Evolutionary conservation across 1,140 invertebrate genomes (phyloP).

Genomic region (Homalodisca vitripennis): DNA sequence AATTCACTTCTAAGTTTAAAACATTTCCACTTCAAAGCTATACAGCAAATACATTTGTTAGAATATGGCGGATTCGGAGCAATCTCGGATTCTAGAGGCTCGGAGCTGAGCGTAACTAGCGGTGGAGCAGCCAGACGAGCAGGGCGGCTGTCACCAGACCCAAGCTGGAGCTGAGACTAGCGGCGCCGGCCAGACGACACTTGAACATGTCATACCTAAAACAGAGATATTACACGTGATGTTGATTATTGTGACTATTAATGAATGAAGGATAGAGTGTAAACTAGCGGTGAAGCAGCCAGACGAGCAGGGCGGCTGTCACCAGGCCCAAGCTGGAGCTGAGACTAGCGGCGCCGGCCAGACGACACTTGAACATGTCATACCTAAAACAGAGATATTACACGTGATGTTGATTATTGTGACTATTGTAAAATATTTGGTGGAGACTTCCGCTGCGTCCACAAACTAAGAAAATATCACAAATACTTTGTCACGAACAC

Average conservation of each 20-base stretch:
- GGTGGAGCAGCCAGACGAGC: background rate
- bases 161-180: constrained; percentile 39
- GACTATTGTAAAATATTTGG: too few relatives aligned
- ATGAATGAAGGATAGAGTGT: too few relatives aligned
- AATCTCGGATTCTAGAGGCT: too few relatives aligned
- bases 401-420: background rate
- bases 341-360: constrained; percentile 70
- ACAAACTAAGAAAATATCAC: too few relatives aligned
- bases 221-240: constrained; percentile 27
- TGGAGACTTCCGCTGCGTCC: too few relatives aligned
- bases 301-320: background rate
- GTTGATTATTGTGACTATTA: too few relatives aligned
- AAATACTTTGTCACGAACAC: too few relatives aligned
- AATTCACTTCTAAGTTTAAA: too few relatives aligned
- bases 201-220: constrained; percentile 83
- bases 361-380: constrained; percentile 87
- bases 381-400: constrained; percentile 54
- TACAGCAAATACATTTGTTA: too few relatives aligned
- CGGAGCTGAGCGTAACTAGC: too few relatives aligned
- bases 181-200: constrained; percentile 83
- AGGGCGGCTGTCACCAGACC: constrained; percentile 7
- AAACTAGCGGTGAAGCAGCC: constrained; percentile 6
- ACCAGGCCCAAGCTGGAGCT: constrained; percentile 21
- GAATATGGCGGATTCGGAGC: too few relatives aligned
- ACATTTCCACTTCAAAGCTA: too few relatives aligned